Evolutionary conservation across 2,113 vertebrate species (phyloP).

Genomic region (Poeciliopsis prolifica): DNA sequence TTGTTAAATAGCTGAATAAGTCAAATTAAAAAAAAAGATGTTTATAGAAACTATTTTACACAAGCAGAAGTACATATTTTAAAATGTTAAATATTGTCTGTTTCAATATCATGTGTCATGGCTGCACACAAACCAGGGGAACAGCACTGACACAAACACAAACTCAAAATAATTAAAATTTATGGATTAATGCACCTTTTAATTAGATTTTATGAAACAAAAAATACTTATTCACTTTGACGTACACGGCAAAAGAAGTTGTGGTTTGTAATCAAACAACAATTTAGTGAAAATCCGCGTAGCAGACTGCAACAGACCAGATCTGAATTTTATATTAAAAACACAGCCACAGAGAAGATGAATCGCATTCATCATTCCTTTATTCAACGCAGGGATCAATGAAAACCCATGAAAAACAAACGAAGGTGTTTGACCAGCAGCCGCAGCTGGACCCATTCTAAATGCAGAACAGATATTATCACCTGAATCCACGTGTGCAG

Average conservation of each 20-base stretch:
- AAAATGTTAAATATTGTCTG: too few relatives aligned
- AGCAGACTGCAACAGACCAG: constrained; percentile 7
- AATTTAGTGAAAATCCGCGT: too few relatives aligned
- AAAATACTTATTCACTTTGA: too few relatives aligned
- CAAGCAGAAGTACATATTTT: too few relatives aligned
- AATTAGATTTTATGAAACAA: neutral
- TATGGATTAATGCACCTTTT: neutral
- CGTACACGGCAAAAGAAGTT: too few relatives aligned
- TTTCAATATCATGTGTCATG: too few relatives aligned
- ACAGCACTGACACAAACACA: neutral
- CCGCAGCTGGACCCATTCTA: constrained; percentile 32
- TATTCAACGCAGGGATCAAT: constrained; percentile 38
- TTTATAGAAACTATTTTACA: too few relatives aligned
- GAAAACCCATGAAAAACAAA: constrained; percentile 36
- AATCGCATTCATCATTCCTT: constrained; percentile 19
- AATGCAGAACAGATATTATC: constrained; percentile 21
- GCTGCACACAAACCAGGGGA: too few relatives aligned
- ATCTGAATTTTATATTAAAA: constrained; percentile 18
- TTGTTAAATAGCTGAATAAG: too few relatives aligned
- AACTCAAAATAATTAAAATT: too few relatives aligned
- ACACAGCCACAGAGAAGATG: constrained; percentile 19
- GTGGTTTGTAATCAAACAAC: too few relatives aligned
- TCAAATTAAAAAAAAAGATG: too few relatives aligned
- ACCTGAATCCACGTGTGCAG: constrained; percentile 14
- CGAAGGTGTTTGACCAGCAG: constrained; percentile 22